phyloP scores from a whole-genome alignment of 2,888 invertebrate genomes.

The Ormia ochracea region DNA sequence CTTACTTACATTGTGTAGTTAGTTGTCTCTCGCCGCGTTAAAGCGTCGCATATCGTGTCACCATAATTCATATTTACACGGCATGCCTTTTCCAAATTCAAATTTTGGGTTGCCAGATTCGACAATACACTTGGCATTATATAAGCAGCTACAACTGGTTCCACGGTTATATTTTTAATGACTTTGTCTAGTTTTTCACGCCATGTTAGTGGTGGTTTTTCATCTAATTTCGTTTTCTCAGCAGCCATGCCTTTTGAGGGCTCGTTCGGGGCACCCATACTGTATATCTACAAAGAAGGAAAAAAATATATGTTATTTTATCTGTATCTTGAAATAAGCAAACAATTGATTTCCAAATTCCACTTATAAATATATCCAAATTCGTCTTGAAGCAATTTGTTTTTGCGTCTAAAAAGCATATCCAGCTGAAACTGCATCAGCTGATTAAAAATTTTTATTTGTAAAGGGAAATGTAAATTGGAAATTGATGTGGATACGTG shows the following conservation, averaged over 20 bases:
- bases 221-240: slow-evolving; percentile 1
- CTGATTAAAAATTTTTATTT: too few relatives aligned
- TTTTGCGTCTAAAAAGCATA: too few relatives aligned
- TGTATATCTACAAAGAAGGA: slow-evolving; percentile 5
- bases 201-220: slow-evolving; percentile 66
- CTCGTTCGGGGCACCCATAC: slow-evolving; percentile 55
- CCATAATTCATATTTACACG: slow-evolving; percentile 87
- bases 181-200: slow-evolving; percentile 77
- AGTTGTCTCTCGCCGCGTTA: slow-evolving; percentile 84
- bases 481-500: too few relatives aligned
- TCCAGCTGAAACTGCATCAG: too few relatives aligned
- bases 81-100: slow-evolving; percentile 91
- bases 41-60: slow-evolving; percentile 85
- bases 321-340: too few relatives aligned
- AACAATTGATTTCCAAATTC: too few relatives aligned
- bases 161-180: slow-evolving; percentile 81
- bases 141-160: slow-evolving; percentile 82
- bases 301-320: neutral
- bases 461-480: too few relatives aligned
- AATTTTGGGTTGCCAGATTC: slow-evolving; percentile 87
- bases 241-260: slow-evolving; percentile 13
- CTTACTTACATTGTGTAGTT: slow-evolving; percentile 77
- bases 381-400: too few relatives aligned
- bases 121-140: slow-evolving; percentile 83
- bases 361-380: too few relatives aligned